A percentile compares a stretch with the other conserved stretches of the same genome.
Evolutionary conservation across 2,888 invertebrate genomes (phyloP).

Genomic region (Choristoneura rosaceana): DNA sequence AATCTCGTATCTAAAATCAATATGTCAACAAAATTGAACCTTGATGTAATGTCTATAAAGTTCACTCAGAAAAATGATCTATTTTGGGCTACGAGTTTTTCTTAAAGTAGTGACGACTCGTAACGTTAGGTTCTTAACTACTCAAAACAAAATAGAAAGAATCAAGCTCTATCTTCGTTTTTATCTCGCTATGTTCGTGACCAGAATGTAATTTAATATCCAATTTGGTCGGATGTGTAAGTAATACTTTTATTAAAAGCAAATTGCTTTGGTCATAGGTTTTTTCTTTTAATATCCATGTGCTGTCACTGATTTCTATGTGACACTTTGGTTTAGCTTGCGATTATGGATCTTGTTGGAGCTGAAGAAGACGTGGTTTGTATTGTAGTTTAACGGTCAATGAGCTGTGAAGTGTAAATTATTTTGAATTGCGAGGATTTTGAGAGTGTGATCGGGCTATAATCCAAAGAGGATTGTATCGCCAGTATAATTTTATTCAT

Average conservation of each 20-base stretch:
- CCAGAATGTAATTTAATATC: constrained; percentile 25
- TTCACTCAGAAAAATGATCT: no score
- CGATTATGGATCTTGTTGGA: not conserved
- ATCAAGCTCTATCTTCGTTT: not conserved
- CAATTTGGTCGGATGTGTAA: constrained; percentile 17
- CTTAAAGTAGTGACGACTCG: no score
- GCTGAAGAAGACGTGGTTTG: constrained; percentile 5
- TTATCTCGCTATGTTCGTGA: not conserved
- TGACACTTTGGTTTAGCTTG: constrained; percentile 8
- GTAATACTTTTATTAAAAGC: constrained; percentile 23
- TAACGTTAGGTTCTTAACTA: no score
- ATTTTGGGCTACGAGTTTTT: no score
- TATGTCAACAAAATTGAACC: no score
- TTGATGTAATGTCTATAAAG: no score
- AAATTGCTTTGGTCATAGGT: constrained; percentile 27
- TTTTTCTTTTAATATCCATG: constrained; percentile 35
- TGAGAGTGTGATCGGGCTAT: not conserved
- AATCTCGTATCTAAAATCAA: no score
- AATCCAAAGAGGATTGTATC: not conserved
- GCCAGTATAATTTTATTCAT: not conserved
- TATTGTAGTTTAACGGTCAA: constrained; percentile 13
- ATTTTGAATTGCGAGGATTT: constrained; percentile 16
- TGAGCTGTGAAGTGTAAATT: constrained; percentile 18
- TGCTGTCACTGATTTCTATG: constrained; percentile 36
- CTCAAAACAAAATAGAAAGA: not conserved